phyloP scores from a whole-genome alignment of 1,140 invertebrate species.

The Ganaspis sp. region DNA sequence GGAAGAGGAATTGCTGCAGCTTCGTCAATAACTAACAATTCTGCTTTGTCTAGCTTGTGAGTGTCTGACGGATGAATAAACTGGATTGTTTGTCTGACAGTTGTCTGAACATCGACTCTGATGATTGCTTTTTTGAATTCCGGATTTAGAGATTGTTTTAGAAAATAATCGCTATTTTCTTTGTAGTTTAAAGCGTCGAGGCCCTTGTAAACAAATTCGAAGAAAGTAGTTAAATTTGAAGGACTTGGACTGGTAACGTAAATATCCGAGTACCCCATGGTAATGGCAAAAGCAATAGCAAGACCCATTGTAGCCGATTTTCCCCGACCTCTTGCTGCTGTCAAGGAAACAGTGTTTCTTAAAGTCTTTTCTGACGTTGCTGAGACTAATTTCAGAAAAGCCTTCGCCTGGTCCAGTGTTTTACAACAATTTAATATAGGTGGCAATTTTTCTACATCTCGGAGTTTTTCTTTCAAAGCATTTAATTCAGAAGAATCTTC shows the following conservation, averaged over 20 bases:
- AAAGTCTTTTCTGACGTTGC: conserved; percentile 95
- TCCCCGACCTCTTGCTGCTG: conserved; percentile 96
- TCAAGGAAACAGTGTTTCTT: conserved; percentile 94
- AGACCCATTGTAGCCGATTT: conserved; percentile 98
- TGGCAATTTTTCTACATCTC: conserved; percentile 94
- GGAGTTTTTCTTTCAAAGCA: conserved; percentile 85
- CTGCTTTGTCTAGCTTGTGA: conserved; percentile 93
- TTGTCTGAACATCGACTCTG: conserved; percentile 92
- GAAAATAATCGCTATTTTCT: conserved; percentile 91
- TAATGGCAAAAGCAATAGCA: conserved; percentile 89
- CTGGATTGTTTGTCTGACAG: conserved; percentile 98
- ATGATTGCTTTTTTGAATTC: conserved; percentile 98
- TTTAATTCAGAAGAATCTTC: conserved; percentile 77
- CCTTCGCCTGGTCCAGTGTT: conserved; percentile 96
- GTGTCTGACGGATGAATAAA: conserved; percentile 96
- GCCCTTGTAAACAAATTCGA: conserved; percentile 98
- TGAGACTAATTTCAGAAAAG: conserved; percentile 95
- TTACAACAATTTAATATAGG: conserved; percentile 93
- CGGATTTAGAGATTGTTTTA: conserved; percentile 96
- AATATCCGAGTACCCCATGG: conserved; percentile 97
- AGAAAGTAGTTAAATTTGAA: conserved; percentile 98
- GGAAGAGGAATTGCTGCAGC: conserved; percentile 98
- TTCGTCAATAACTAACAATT: conserved; percentile 98
- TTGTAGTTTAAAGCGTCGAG: conserved; percentile 97
- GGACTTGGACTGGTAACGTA: conserved; percentile 98